A percentile compares a stretch with the other conserved stretches of the same genome.
Evolutionary conservation across 2,797 vertebrate genomes (phyloP).

Genomic region (Micropoecilia bifurca): DNA sequence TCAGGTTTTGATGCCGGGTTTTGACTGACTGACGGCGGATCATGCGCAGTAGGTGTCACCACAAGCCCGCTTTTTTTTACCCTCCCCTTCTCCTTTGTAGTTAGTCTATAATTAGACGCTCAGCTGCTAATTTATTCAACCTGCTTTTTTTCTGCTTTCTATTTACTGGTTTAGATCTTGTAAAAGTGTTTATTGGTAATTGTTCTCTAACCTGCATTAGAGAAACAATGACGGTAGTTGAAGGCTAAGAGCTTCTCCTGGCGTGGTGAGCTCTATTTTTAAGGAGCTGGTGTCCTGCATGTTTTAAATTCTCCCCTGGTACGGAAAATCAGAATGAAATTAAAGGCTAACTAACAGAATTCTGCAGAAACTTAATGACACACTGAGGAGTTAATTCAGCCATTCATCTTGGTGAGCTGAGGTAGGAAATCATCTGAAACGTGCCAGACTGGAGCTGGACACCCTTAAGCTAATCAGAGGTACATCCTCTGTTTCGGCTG

Average conservation of each 20-base stretch:
- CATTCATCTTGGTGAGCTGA: not conserved
- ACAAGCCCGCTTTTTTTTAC: conserved; percentile 7
- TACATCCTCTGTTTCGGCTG: too few relatives aligned
- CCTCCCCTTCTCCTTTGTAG: not conserved
- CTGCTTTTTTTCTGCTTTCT: not conserved
- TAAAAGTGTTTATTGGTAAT: not conserved
- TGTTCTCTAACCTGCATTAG: not conserved
- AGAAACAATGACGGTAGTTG: not conserved
- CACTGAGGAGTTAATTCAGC: not conserved
- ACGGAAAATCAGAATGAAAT: not conserved
- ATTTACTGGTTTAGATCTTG: conserved; percentile 11
- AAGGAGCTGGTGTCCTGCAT: not conserved
- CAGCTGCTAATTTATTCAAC: not conserved
- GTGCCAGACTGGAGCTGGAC: not conserved
- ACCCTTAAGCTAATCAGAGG: not conserved
- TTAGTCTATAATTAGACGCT: conserved; percentile 12
- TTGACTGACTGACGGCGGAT: conserved; percentile 66
- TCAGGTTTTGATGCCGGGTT: conserved; percentile 63
- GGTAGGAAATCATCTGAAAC: not conserved
- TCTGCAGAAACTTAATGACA: not conserved
- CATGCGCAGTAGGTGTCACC: conserved; percentile 49
- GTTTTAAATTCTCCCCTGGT: not conserved
- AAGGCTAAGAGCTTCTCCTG: not conserved
- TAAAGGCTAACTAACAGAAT: not conserved
- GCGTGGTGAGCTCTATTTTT: not conserved